Conservation (phyloP, 2,888 invertebrate genomes). For the Caradrina clavipalpis region DNA sequence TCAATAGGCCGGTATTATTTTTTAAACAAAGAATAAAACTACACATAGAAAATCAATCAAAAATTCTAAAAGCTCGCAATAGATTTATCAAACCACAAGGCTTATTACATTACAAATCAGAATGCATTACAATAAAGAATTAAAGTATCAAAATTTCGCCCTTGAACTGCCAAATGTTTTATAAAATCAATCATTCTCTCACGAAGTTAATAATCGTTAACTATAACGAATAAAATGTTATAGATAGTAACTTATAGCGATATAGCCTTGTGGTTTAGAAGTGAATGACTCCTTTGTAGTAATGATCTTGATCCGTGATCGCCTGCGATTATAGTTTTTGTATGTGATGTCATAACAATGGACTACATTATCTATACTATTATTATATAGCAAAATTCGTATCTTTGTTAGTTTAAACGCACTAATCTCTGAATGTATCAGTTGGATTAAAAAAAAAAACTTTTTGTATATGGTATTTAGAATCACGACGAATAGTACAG, state of each 20-base stretch:
- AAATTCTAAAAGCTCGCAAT: background rate
- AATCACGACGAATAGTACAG: too few species aligned
- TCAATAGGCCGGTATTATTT: too few species aligned
- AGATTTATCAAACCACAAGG: conserved; percentile 15
- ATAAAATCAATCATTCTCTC: conserved; percentile 46
- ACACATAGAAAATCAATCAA: background rate
- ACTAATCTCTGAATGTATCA: too few species aligned
- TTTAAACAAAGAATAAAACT: too few species aligned
- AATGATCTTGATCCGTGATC: conserved; percentile 40
- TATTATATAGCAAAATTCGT: too few species aligned
- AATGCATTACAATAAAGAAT: conserved; percentile 21
- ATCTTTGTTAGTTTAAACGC: too few species aligned
- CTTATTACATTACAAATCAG: conserved; percentile 28
- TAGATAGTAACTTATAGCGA: conserved; percentile 48
- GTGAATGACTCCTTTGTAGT: conserved; percentile 71
- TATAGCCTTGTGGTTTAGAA: conserved; percentile 68
- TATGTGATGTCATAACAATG: conserved; percentile 67
- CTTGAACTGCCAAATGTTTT: conserved; percentile 33
- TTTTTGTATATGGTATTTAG: too few species aligned
- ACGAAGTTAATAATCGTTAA: conserved; percentile 33
- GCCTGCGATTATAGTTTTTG: conserved; percentile 68
- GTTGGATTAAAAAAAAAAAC: too few species aligned
- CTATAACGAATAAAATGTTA: conserved; percentile 48
- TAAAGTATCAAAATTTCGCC: conserved; percentile 2
- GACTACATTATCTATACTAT: conserved; percentile 61